Percentiles rank a stretch among this genome's conserved stretches.
Conservation (phyloP, 2,888 invertebrate genomes). For the Harmothoe impar region DNA sequence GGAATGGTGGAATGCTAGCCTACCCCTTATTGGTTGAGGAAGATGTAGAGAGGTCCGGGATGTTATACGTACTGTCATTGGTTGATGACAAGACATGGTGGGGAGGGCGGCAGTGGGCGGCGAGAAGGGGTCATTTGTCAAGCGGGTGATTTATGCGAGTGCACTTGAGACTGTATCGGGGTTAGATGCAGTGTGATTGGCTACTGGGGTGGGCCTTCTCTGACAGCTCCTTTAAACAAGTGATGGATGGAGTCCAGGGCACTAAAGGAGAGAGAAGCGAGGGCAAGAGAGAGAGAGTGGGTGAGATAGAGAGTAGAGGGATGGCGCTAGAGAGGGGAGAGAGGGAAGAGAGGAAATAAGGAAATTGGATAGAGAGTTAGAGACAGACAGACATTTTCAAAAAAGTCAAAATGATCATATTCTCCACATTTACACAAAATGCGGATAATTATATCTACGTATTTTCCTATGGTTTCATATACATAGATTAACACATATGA, state of each 20-base stretch:
- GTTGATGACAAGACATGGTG: constrained; percentile 17
- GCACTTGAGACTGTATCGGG: constrained; percentile 36
- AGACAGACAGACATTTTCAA: no score
- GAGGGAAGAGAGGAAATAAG: background rate
- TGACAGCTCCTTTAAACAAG: constrained; percentile 36
- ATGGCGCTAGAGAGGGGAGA: background rate
- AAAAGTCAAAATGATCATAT: no score
- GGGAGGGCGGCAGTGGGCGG: background rate
- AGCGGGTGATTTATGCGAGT: constrained; percentile 41
- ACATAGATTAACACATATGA: background rate
- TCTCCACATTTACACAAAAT: no score
- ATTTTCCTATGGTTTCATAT: background rate
- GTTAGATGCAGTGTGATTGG: constrained; percentile 41
- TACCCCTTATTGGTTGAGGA: background rate
- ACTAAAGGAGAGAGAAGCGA: background rate
- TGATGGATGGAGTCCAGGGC: constrained; percentile 38
- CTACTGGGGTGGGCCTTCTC: background rate
- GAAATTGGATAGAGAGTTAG: no score
- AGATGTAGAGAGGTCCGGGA: background rate
- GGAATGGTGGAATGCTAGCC: background rate
- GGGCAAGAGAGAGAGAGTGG: background rate
- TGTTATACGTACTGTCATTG: constrained; percentile 38
- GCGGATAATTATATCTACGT: background rate
- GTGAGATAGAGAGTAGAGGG: background rate
- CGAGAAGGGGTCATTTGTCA: constrained; percentile 59